Base-by-base conservation (phyloP, 2,888 invertebrate species). In the Kryphioiulus occultus region DNA sequence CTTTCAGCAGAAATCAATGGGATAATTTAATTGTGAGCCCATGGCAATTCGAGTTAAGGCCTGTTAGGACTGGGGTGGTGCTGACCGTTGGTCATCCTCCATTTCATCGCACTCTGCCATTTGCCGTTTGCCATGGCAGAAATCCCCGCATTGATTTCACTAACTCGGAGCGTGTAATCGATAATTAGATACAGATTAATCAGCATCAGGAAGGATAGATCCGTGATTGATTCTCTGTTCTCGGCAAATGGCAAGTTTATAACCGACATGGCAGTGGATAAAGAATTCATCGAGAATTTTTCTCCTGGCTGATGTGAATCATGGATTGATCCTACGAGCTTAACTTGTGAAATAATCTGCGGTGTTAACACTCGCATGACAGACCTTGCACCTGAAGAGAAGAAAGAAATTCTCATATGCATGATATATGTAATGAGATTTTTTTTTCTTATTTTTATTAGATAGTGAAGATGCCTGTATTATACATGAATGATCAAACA, bases 161-260 rank as follows among this genome's bases (percentile, higher is more conserved):
- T 68, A 68, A 68, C 68, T 68, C 9, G 26, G 22, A 68, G 26
- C 26, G 68, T 26, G 26, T 68, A 68, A 68, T 68, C 68, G 68
- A 68, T 68, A 68, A 68, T 68, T 68, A 68, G 26, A 68, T 68
- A 68, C 68, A 68, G 68, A 68, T 68, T 68, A 68, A 68, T 68
- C 68, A 68, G 68, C 68, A 68, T 68, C 68, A 68, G 26, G 68
- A 68, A 68, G 68, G 12, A 68, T 68, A 22, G 59, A 26, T 26
- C 68, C 68, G 26, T 68, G 68, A 68, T 68, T 68, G 68, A 68
- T 68, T 68, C 68, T 12, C 68, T 68, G 68, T 68, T 26, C 68
- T 26, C 9, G 68, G 68, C 7, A 68, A 68, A 68, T 68, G n/a
- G 26, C 68, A 26, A 26, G 68, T 68, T 68, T 68, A 68, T 68